Percentiles rank a stretch among this genome's conserved stretches.
Evolutionary conservation across 2,888 invertebrate species (phyloP).

Genomic region (Micoletzkya japonica): DNA sequence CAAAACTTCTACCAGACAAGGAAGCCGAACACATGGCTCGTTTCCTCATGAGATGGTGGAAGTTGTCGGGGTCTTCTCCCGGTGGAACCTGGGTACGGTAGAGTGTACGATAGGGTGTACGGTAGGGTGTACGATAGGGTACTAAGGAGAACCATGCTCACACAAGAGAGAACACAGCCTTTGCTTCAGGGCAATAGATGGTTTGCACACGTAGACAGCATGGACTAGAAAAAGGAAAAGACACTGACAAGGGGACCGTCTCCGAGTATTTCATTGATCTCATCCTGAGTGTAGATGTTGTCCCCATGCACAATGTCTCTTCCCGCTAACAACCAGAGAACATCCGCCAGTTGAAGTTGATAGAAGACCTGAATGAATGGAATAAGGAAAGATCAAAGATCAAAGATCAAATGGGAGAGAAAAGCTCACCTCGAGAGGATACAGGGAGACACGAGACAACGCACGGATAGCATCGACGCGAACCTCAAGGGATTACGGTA

Average conservation of each 20-base stretch:
- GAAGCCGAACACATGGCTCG: conserved; percentile 6
- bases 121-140: no score
- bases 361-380: conserved; percentile 9
- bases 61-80: not conserved
- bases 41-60: conserved; percentile 20
- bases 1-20: not conserved
- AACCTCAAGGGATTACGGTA: not conserved
- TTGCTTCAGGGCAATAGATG: no score
- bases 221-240: not conserved
- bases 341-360: conserved; percentile 10
- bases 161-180: no score
- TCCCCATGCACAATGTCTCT: conserved; percentile 6
- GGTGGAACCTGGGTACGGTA: conserved; percentile 12
- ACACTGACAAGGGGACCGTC: not conserved
- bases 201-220: no score
- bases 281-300: conserved; percentile 11
- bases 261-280: conserved; percentile 17
- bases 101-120: no score
- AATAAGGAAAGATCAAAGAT: not conserved
- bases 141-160: no score
- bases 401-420: not conserved
- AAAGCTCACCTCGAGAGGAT: conserved; percentile 9
- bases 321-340: conserved; percentile 1
- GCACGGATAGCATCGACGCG: conserved; percentile 8
- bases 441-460: not conserved